Base-by-base conservation (phyloP, 1,140 invertebrate species). In the Drosophila jambulina region DNA sequence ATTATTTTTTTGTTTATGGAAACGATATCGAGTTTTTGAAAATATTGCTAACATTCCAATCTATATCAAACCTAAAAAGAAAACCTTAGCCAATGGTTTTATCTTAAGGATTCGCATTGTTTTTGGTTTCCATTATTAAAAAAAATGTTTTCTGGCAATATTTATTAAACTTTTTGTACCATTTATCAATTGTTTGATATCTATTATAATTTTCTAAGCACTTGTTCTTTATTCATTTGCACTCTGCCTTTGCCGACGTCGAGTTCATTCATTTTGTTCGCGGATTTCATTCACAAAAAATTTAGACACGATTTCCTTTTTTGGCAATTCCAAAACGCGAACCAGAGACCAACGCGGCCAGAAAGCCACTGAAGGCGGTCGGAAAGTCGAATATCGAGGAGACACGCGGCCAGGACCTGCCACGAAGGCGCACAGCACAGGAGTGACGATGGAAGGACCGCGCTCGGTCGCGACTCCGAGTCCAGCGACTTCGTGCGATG, bases 231-330 rank as follows among this genome's bases (percentile, higher is more conserved):
- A 49, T 46, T 58, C 36, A 46, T 61, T 62, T 57, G 34, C 61
- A 72, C 19, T 60, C 13, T 57, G 40, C 46, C 23, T 54, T 43
- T 59, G 4, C 21, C 59, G 25, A 46, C 27, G 19, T 25, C 59
- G 34, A 43, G 56, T 57, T 27, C 59, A 51, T 84, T 82, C 42
- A 82, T 68, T 86, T 54, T 25, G 46, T 38, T 29, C 43, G 38
- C 56, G 69, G 64, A 78, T 45, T 85, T 88, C 69, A 76, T 63
- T 80, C 77, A 80, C 56, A 80, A 87, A 88, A 70, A 68, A 36
- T 51, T 56, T 25, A 6, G 36, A 25, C 9, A 38, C 53, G 53
- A 10, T 56, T 23, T 54, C 21, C 10, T 12, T 70, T 69, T 85
- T 84, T 49, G 53, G 60, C 34, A 60, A 69, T 56, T 59, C 12